These are phyloP conservation scores for Arctocebus calabarensis DNA, from an alignment of 2,797 vertebrate species.

Conservation along the genomic window DNA sequence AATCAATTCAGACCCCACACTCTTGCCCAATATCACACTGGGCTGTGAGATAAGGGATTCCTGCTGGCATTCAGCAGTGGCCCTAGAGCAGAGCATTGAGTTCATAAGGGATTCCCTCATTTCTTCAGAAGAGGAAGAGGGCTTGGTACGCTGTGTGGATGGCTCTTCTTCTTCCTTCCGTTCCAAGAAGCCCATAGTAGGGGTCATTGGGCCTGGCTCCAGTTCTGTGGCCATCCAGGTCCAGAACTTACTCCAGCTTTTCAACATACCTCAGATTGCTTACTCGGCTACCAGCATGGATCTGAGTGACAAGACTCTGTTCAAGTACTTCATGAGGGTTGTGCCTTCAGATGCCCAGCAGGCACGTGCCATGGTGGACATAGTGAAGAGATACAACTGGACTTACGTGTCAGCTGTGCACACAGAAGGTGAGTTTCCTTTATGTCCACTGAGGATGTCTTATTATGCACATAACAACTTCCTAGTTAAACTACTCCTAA, in stretches of 20 bases:
- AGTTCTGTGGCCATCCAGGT: constrained; percentile 99
- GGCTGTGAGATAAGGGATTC: constrained; percentile 99
- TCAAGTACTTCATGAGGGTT: constrained; percentile 99
- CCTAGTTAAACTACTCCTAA: not conserved
- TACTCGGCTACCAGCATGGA: constrained; percentile 99
- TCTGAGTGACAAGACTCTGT: constrained; percentile 97
- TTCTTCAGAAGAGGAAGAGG: constrained; percentile 93
- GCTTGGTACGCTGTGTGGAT: constrained; percentile 93
- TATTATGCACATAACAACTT: not conserved
- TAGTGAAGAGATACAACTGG: constrained; percentile 99
- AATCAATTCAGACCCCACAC: constrained; percentile 94
- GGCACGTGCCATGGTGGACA: constrained; percentile 99
- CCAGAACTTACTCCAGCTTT: constrained; percentile 97
- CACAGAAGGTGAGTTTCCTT: constrained; percentile 94
- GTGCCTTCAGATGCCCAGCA: constrained; percentile 99
- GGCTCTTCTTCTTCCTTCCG: constrained; percentile 92
- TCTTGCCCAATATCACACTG: constrained; percentile 96
- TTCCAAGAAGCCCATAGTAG: constrained; percentile 97
- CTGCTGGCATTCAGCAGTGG: constrained; percentile 99
- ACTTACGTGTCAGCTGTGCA: constrained; percentile 99
- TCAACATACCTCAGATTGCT: constrained; percentile 99
- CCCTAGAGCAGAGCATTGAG: constrained; percentile 98
- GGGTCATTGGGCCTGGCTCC: constrained; percentile 97
- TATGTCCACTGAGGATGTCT: fast-evolving
- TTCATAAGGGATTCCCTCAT: constrained; percentile 98